These are phyloP conservation scores for Psittacula echo DNA, from an alignment of 2,797 vertebrate species.

Conservation along the genomic window DNA sequence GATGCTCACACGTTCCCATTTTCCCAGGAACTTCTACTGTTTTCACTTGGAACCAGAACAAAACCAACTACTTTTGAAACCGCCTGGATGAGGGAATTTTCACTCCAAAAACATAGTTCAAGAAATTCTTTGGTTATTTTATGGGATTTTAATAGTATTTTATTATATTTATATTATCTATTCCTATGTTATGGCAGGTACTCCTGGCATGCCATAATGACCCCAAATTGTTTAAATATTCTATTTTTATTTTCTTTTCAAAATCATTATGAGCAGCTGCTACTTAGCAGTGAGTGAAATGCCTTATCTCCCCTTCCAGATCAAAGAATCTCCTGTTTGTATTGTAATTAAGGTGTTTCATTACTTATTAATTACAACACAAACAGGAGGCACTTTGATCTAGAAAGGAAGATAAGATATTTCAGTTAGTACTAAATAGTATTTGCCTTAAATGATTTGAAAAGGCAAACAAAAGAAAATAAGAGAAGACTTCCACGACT, in stretches of 20 bases:
- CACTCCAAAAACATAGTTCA: neutral
- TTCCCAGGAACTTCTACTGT: constrained; percentile 19
- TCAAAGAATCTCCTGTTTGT: constrained; percentile 47
- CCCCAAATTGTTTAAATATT: constrained; percentile 34
- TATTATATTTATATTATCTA: constrained; percentile 29
- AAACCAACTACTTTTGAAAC: constrained; percentile 7
- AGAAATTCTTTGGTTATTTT: constrained; percentile 30
- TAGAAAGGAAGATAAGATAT: constrained; percentile 2
- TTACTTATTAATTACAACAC: constrained; percentile 58
- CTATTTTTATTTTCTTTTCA: constrained; percentile 45
- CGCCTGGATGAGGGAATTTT: neutral
- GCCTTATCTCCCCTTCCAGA: constrained; percentile 20
- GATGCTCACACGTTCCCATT: neutral
- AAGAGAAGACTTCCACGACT: constrained; percentile 8
- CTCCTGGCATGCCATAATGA: neutral
- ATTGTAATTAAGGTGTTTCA: constrained; percentile 54
- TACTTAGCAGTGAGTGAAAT: constrained; percentile 4
- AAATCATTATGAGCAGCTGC: constrained; percentile 24
- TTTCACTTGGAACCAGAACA: constrained; percentile 31
- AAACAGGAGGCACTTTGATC: constrained; percentile 47
- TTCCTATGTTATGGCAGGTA: neutral
- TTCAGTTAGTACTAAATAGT: constrained; percentile 5
- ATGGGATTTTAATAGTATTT: constrained; percentile 5
- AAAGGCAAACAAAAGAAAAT: constrained; percentile 26
- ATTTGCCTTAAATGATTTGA: neutral